A percentile compares a stretch with the other conserved stretches of the same genome.
Evolutionary conservation across 2,888 invertebrate species (phyloP).

Genomic region (Nowickia ferox): DNA sequence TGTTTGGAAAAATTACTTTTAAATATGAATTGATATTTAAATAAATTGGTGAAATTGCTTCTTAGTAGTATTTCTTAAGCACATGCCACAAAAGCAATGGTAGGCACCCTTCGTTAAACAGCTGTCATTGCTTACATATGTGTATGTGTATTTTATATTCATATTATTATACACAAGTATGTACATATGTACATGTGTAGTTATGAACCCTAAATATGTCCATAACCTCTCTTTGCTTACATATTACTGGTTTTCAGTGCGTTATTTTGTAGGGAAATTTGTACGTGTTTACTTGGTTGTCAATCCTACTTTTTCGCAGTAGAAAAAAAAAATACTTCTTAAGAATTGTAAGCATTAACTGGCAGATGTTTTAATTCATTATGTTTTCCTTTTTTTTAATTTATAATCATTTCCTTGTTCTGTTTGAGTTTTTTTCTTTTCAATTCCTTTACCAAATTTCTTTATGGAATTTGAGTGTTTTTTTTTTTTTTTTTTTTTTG

Average conservation of each 20-base stretch:
- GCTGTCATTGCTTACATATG: conserved; percentile 42
- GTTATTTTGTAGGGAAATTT: conserved; percentile 35
- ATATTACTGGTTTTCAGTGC: conserved; percentile 7
- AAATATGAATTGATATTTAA: too few species aligned
- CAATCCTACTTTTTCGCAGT: background rate
- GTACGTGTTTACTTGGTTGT: background rate
- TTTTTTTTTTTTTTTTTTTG: background rate
- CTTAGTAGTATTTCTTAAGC: conserved; percentile 46
- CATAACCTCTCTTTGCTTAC: conserved; percentile 7
- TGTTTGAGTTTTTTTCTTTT: conserved; percentile 15
- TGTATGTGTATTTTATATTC: background rate
- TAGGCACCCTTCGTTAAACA: conserved; percentile 24
- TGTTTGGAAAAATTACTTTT: too few species aligned
- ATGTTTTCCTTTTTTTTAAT: conserved; percentile 40
- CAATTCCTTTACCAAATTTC: background rate
- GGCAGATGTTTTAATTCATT: conserved; percentile 51
- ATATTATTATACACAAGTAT: background rate
- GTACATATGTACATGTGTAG: too few species aligned
- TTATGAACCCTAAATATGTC: conserved; percentile 11
- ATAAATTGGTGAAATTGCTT: too few species aligned
- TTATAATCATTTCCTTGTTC: conserved; percentile 29
- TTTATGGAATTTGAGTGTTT: background rate
- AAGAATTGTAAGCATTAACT: background rate
- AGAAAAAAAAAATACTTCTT: background rate
- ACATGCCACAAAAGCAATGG: conserved; percentile 45